A percentile compares a stretch with the other conserved stretches of the same genome.
These are phyloP conservation scores for Xestia ashworthii DNA, from an alignment of 2,888 invertebrate species.

Conservation along the genomic window DNA sequence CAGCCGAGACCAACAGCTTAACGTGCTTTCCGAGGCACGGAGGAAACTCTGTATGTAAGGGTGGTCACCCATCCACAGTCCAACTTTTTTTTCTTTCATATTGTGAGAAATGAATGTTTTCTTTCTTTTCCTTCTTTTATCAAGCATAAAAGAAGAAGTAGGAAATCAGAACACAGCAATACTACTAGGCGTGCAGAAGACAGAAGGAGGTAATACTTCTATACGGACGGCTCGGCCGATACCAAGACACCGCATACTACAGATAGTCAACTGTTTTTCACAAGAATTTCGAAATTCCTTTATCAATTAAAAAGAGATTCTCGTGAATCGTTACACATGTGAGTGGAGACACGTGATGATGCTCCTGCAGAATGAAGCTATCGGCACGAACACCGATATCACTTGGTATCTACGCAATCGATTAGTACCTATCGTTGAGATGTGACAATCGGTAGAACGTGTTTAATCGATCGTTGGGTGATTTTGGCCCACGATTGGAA, in stretches of 20 bases:
- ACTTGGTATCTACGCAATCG: slow-evolving; percentile 48
- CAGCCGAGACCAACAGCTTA: no score
- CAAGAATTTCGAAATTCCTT: slow-evolving; percentile 42
- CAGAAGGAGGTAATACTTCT: not conserved
- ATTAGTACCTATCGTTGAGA: slow-evolving; percentile 30
- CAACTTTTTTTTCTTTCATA: no score
- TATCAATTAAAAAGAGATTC: slow-evolving; percentile 48
- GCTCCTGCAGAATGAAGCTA: slow-evolving; percentile 34
- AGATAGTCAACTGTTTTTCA: slow-evolving; percentile 33
- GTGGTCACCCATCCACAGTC: no score
- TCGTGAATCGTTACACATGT: slow-evolving; percentile 53
- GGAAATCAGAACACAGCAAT: not conserved
- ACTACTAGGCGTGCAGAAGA: not conserved
- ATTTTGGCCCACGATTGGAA: slow-evolving; percentile 54
- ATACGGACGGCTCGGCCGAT: not conserved
- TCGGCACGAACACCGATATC: slow-evolving; percentile 60
- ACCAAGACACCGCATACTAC: not conserved
- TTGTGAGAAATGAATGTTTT: no score
- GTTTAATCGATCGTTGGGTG: slow-evolving; percentile 56
- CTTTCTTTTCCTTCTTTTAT: no score
- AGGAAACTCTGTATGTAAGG: no score
- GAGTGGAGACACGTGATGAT: slow-evolving; percentile 43
- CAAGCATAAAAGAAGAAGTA: not conserved
- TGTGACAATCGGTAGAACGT: slow-evolving; percentile 65
- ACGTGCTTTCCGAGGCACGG: no score